These are phyloP conservation scores for Arctopsyche grandis DNA, from an alignment of 1,140 invertebrate genomes.

Conservation along the genomic window DNA sequence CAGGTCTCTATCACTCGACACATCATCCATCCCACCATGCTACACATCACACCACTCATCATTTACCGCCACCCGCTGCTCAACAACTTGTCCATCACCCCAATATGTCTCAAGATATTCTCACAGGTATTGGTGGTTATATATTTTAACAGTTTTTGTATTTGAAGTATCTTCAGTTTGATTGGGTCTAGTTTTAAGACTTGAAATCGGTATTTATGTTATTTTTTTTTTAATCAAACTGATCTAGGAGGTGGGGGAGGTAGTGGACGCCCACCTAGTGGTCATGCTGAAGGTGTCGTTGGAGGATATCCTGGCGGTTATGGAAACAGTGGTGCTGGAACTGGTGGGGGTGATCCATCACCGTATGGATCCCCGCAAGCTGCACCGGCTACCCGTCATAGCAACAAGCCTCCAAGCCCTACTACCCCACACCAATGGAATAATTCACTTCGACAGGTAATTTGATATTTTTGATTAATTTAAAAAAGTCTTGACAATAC, in stretches of 20 bases:
- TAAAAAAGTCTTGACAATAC: no score
- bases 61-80: constrained; percentile 41
- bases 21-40: constrained; percentile 44
- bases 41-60: constrained; percentile 38
- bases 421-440: constrained; percentile 50
- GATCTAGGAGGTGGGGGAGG: constrained; percentile 43
- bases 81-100: constrained; percentile 50
- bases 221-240: no score
- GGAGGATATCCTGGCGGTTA: constrained; percentile 41
- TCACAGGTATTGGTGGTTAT: constrained; percentile 39
- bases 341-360: constrained; percentile 48
- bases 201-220: no score
- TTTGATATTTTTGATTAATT: background rate
- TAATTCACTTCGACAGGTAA: constrained; percentile 51
- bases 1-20: constrained; percentile 50
- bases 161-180: background rate
- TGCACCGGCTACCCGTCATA: constrained; percentile 28
- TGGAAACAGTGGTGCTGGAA: constrained; percentile 23
- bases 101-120: constrained; percentile 50
- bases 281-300: constrained; percentile 45
- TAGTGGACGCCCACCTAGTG: constrained; percentile 51
- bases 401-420: constrained; percentile 49
- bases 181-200: background rate
- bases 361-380: constrained; percentile 52
- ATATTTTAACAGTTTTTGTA: background rate